Evolutionary conservation across 2,797 vertebrate species (phyloP).

Genomic region (Thaleichthys pacificus): DNA sequence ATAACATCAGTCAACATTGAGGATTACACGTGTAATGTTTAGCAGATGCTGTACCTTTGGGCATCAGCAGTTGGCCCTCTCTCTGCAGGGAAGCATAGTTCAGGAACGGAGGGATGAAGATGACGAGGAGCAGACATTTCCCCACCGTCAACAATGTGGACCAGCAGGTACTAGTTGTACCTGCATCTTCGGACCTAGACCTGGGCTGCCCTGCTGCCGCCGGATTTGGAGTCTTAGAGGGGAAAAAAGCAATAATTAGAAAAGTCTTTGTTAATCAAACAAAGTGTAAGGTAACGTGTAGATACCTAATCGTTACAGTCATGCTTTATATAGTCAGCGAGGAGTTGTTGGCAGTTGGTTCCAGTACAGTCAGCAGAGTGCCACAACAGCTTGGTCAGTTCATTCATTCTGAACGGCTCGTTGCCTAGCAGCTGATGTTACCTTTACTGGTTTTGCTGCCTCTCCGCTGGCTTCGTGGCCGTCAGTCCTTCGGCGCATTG

Average conservation of each 20-base stretch:
- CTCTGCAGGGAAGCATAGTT: constrained; percentile 83
- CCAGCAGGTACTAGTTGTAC: constrained; percentile 47
- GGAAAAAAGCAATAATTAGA: too few relatives aligned
- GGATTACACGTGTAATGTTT: too few relatives aligned
- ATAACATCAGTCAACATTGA: too few relatives aligned
- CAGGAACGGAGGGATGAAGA: constrained; percentile 79
- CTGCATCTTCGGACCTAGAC: too few relatives aligned
- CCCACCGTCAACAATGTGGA: constrained; percentile 65
- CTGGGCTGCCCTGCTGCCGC: constrained; percentile 1
- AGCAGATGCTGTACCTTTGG: constrained; percentile 64
- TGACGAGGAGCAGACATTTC: constrained; percentile 73
- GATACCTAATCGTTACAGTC: too few relatives aligned
- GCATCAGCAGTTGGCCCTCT: constrained; percentile 74
- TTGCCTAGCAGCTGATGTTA: constrained; percentile 19
- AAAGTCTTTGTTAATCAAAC: too few relatives aligned
- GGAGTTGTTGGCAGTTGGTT: too few relatives aligned
- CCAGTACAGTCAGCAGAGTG: neutral
- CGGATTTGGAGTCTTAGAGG: neutral
- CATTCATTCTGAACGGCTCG: neutral
- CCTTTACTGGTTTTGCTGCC: constrained; percentile 52
- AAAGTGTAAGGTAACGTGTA: too few relatives aligned
- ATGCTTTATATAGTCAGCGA: too few relatives aligned
- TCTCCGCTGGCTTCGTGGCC: constrained; percentile 47
- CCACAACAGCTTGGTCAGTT: neutral
- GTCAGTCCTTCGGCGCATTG: constrained; percentile 67